Base-by-base conservation (phyloP, 2,888 invertebrate genomes). In the Dicyrtoma fusca region DNA sequence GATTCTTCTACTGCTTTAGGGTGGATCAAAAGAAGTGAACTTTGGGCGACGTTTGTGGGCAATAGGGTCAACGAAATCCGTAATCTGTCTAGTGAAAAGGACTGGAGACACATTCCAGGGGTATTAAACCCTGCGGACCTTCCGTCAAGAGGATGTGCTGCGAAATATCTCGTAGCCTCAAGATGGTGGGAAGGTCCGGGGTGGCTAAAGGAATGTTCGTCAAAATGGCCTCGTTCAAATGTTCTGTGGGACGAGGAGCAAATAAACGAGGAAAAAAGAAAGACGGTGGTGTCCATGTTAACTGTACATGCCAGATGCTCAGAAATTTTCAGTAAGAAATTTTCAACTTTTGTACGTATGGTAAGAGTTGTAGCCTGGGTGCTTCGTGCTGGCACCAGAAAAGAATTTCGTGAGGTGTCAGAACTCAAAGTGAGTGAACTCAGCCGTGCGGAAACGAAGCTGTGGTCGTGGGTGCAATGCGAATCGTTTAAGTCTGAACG, bases 21-120 rank as follows among this genome's bases (percentile, higher is more conserved):
- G 1, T 79, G 80, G 80, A 76, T 80, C 1, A 53, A 55, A 42
- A 53, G 72, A 8, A 34, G 76, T 19, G 75, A 74, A 11, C 26
- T 55, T 8, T 81, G 79, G 81, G 75, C 71, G 19, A 72, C 71
- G 4, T 80, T 81, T 8, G 34, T 34, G 8, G 34, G 34, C 34
- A 34, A 34, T 34, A 34, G 34, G 8, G 34, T 34, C 34, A 3
- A 34, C 34, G 34, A 34, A 34, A 34, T 34, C 34, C 34, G 34
- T 3, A 34, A 8, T 8, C 34, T 34, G 34, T 34, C 34, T 5
- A 34, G 34, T 34, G 8, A 34, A 5, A 8, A 34, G 8, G 4
- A 34, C 4, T 34, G 34, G 8, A 34, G 8, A 8, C 34, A 34
- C 8, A 3, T 34, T 3, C 34, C 34, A 34, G 34, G 34, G 3